A percentile compares a stretch with the other conserved stretches of the same genome.
These are phyloP conservation scores for Cryptus viduatorius DNA, from an alignment of 2,888 invertebrate species.

Conservation along the genomic window DNA sequence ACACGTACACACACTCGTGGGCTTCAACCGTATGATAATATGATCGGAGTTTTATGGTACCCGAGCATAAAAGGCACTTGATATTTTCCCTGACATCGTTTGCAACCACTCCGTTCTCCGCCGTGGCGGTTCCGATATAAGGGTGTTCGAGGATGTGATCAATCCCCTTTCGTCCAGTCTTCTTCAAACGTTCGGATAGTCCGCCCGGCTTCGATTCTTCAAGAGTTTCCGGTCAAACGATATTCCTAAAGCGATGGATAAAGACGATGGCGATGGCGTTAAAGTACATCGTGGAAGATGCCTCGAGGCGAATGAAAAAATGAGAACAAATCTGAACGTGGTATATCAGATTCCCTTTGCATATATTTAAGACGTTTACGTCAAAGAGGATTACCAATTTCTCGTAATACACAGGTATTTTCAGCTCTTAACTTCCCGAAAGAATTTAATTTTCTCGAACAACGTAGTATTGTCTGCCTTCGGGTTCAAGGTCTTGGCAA, in stretches of 20 bases:
- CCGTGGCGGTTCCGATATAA: slow-evolving; percentile 9
- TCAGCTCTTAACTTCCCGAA: too few species aligned
- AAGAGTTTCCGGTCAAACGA: slow-evolving; percentile 37
- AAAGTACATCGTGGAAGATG: background rate
- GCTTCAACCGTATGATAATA: slow-evolving; percentile 35
- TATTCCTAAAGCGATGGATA: slow-evolving; percentile 31
- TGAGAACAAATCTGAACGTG: too few species aligned
- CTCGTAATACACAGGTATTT: too few species aligned
- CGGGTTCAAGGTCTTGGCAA: too few species aligned
- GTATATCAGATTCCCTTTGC: too few species aligned
- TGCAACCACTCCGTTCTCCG: slow-evolving; percentile 13
- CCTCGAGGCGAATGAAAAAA: background rate
- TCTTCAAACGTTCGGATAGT: slow-evolving; percentile 44
- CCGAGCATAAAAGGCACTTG: slow-evolving; percentile 9
- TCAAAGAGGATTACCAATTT: too few species aligned
- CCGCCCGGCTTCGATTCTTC: slow-evolving; percentile 15
- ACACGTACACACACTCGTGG: background rate
- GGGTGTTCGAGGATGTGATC: slow-evolving; percentile 39
- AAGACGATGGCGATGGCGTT: background rate
- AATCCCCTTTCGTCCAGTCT: slow-evolving; percentile 40
- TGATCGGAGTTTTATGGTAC: slow-evolving; percentile 37
- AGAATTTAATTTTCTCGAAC: too few species aligned
- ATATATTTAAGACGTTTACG: too few species aligned
- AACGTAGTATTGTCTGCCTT: too few species aligned
- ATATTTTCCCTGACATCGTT: slow-evolving; percentile 36